Evolutionary conservation across 2,797 vertebrate species (phyloP), one percentile per base, ranked within the genome.

Genomic region (Pristis pectinata): DNA sequence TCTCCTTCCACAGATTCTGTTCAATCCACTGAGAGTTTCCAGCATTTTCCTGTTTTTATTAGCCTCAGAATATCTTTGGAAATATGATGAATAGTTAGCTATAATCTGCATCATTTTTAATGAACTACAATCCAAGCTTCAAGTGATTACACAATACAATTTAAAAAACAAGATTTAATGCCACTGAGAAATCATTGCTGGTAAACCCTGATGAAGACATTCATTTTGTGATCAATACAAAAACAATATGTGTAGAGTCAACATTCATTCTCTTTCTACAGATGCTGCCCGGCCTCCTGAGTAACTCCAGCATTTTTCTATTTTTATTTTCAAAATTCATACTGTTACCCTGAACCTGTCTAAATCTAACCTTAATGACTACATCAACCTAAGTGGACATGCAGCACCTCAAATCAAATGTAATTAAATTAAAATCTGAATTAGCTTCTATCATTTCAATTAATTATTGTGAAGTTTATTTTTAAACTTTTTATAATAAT

Each of bases 341-440:
- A 85, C 49, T 85, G 49, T 83, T 22, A 83, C 49, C 24, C 24
- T 30, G 49, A 30, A 85, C 56, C 27, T 56, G 30, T 30, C 22
- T 27, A 85, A 85, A 85, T 85, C 82, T 85, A 53, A 85, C 80
- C 41, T 79, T 80, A 80, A 80, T 80, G 79, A 80, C 37, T 80
- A 79, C 76, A 44, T 17, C 79, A 80, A 37, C 15, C 80, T 77
- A 80, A 80, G 13, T 80, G 41, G n/a, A 80, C 79, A 80, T 80
- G 41, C 41, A 80, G 79, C 41, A 80, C 79, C 19, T 41, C 80
- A 80, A 17, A 41, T 80, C 37, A 24, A 80, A 80, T 22, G 79
- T 80, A 44, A 80, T 44, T 80, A 44, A 44, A 80, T 80, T 80
- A 44, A 41, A 80, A 22, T 22, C 80, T 80, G 80, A 37, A 44